A percentile compares a stretch with the other conserved stretches of the same genome.
These are phyloP conservation scores for Formica aserva DNA, from an alignment of 2,888 invertebrate genomes.

Conservation along the genomic window DNA sequence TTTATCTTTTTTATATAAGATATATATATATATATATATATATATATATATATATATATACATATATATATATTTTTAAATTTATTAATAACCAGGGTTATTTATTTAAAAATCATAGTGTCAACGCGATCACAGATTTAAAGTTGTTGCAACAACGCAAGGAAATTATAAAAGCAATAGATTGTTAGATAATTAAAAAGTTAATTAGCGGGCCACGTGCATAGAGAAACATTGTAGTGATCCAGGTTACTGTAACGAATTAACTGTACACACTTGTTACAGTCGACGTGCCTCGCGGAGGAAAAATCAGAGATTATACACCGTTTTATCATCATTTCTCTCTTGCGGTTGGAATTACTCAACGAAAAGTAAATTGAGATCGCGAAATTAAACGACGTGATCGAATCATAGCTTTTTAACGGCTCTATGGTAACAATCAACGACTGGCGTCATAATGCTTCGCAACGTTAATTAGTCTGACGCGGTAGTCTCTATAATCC, in stretches of 20 bases:
- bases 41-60: not conserved
- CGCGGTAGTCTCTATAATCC: conserved; percentile 25
- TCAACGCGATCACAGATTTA: not conserved
- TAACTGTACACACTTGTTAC: conserved; percentile 71
- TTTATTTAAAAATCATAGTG: not conserved
- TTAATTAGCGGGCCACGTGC: conserved; percentile 51
- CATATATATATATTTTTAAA: not conserved
- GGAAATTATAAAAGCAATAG: not conserved
- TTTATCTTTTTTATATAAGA: not conserved
- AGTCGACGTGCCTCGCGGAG: conserved; percentile 58
- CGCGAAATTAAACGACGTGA: conserved; percentile 11
- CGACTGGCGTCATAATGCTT: conserved; percentile 33
- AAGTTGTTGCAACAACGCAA: not conserved
- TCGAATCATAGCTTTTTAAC: conserved; percentile 34
- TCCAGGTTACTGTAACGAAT: conserved; percentile 59
- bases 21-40: not conserved
- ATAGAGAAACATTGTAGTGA: conserved; percentile 54
- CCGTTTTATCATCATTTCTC: conserved; percentile 17
- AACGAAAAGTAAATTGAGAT: conserved; percentile 32
- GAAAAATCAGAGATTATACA: conserved; percentile 20
- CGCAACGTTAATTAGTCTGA: conserved; percentile 38
- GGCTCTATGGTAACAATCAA: conserved; percentile 19
- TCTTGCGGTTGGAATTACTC: conserved; percentile 8
- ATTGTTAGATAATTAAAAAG: conserved; percentile 7
- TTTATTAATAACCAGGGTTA: not conserved